These are phyloP conservation scores for Orestias chungarensis DNA, from an alignment of 2,797 vertebrate genomes.

Conservation along the genomic window DNA sequence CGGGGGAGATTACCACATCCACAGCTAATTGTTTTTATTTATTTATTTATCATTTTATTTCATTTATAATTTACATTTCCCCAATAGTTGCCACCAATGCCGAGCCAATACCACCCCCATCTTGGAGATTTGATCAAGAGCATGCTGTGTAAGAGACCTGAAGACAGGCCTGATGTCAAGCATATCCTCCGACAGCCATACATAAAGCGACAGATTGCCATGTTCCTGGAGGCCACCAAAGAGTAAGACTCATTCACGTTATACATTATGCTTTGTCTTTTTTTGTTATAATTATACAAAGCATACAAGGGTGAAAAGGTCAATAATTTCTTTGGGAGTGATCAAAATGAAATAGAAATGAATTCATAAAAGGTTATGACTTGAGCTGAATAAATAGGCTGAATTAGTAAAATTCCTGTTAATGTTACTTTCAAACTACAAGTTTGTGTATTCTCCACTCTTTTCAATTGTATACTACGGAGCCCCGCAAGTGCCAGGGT, in stretches of 20 bases:
- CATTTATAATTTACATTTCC: conserved; percentile 8
- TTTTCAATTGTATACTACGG: too few species aligned
- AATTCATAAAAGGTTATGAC: too few species aligned
- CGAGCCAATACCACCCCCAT: conserved; percentile 89
- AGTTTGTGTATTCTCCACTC: too few species aligned
- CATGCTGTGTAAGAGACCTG: conserved; percentile 93
- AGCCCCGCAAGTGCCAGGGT: too few species aligned
- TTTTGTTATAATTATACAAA: too few species aligned
- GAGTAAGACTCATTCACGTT: conserved; percentile 79
- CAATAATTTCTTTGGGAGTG: background rate
- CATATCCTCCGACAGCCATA: conserved; percentile 91
- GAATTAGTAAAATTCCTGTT: too few species aligned
- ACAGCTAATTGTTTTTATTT: background rate
- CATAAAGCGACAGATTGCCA: conserved; percentile 91
- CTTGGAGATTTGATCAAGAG: conserved; percentile 89
- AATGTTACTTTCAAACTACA: too few species aligned
- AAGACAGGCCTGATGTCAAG: conserved; percentile 91
- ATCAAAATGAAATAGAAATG: background rate
- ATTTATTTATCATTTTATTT: background rate
- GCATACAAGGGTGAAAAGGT: background rate
- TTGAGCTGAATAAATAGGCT: too few species aligned
- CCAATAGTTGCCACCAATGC: conserved; percentile 92
- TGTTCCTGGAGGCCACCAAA: conserved; percentile 94
- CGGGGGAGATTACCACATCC: background rate
- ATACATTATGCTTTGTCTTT: background rate